Evolutionary conservation across 2,797 vertebrate species (phyloP).

Genomic region (Microctenopoma stevenorrisi): DNA sequence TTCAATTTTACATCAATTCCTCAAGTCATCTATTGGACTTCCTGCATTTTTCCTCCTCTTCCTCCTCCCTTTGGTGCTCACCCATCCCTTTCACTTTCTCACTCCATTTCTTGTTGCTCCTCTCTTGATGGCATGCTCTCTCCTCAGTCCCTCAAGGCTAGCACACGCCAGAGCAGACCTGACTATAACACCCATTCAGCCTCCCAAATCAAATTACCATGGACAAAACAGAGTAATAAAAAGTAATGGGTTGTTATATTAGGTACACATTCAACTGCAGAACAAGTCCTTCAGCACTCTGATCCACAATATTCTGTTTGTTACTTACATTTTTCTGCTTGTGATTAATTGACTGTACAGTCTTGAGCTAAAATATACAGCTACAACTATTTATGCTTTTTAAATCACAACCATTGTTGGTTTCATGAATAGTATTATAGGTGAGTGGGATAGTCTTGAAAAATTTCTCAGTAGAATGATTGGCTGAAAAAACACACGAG

Average conservation of each 20-base stretch:
- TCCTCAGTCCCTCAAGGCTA: constrained; percentile 52
- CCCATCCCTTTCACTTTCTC: constrained; percentile 26
- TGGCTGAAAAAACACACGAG: too few species aligned
- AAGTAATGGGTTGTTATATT: constrained; percentile 76
- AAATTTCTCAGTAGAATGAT: too few species aligned
- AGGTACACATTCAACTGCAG: constrained; percentile 57
- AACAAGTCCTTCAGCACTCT: constrained; percentile 57
- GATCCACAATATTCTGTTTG: constrained; percentile 30
- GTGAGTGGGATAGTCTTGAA: too few species aligned
- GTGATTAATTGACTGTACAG: constrained; percentile 32
- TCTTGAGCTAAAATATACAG: neutral
- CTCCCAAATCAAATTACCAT: constrained; percentile 77
- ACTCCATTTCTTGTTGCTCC: constrained; percentile 39
- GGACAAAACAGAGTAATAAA: constrained; percentile 79
- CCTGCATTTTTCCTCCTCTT: neutral
- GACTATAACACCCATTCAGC: constrained; percentile 67
- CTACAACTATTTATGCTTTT: neutral
- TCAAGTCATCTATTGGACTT: constrained; percentile 27
- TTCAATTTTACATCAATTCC: constrained; percentile 24
- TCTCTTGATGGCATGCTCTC: constrained; percentile 50
- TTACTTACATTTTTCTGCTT: constrained; percentile 28
- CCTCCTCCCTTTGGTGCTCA: constrained; percentile 1
- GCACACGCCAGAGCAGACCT: constrained; percentile 54
- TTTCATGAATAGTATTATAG: too few species aligned
- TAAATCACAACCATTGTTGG: neutral